Evolutionary conservation across 2,888 invertebrate species (phyloP).

Genomic region (Cyaniris semiargus): DNA sequence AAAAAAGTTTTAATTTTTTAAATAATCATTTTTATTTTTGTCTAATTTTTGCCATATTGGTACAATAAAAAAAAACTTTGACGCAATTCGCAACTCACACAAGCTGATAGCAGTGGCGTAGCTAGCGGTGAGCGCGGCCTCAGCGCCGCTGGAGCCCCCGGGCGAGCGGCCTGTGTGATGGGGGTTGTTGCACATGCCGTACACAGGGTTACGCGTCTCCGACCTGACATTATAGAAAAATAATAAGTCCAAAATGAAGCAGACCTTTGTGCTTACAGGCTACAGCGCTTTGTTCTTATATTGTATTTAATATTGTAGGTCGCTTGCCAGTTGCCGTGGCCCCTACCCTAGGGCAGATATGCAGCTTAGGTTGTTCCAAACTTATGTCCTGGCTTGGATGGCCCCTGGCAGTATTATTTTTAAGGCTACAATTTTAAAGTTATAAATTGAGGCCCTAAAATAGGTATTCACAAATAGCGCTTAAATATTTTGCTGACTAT

Average conservation of each 20-base stretch:
- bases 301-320: too few relatives aligned
- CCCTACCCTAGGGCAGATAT: too few relatives aligned
- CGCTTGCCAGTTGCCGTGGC: too few relatives aligned
- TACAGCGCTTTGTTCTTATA: too few relatives aligned
- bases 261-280: too few relatives aligned
- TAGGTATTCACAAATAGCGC: not conserved
- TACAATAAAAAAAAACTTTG: not conserved
- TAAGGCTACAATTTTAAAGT: not conserved
- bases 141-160: slow-evolving; percentile 97
- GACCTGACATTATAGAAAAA: slow-evolving; percentile 63
- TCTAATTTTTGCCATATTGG: not conserved
- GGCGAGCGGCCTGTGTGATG: slow-evolving; percentile 92
- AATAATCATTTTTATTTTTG: not conserved
- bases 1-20: not conserved
- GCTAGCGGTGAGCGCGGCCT: slow-evolving; percentile 87
- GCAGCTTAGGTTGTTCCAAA: too few relatives aligned
- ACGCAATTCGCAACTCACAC: slow-evolving; percentile 76
- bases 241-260: not conserved
- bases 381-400: not conserved
- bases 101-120: slow-evolving; percentile 92
- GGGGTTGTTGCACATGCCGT: slow-evolving; percentile 94
- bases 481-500: too few relatives aligned
- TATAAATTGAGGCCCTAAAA: not conserved
- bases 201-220: slow-evolving; percentile 93
- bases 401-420: not conserved